Conservation (phyloP, 1,140 invertebrate species). For the Megalonaias nervosa region DNA sequence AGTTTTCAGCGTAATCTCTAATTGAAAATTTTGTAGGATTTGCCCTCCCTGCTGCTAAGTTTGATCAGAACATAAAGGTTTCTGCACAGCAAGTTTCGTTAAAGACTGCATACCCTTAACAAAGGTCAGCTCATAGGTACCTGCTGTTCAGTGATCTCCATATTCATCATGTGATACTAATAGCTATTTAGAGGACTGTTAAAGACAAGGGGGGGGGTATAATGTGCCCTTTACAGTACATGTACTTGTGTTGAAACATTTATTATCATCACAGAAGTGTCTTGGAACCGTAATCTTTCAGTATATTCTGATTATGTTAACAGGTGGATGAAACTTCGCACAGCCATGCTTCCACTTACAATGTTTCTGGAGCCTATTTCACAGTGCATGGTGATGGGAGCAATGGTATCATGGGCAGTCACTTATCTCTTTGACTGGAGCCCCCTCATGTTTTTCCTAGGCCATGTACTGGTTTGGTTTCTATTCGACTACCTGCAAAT, state of each 20-base stretch:
- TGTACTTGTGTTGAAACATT: background rate
- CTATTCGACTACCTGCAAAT: constrained; percentile 95
- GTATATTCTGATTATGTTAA: constrained; percentile 40
- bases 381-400: constrained; percentile 91
- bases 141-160: too few relatives aligned
- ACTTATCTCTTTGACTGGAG: constrained; percentile 87
- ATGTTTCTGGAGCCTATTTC: constrained; percentile 93
- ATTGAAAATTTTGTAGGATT: too few relatives aligned
- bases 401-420: constrained; percentile 85
- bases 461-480: constrained; percentile 96
- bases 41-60: too few relatives aligned
- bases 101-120: too few relatives aligned
- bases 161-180: too few relatives aligned
- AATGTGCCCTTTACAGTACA: background rate
- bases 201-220: too few relatives aligned
- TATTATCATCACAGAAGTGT: background rate
- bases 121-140: too few relatives aligned
- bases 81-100: too few relatives aligned
- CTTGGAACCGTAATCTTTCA: background rate
- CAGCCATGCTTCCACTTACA: constrained; percentile 94
- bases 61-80: too few relatives aligned
- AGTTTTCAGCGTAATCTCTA: too few relatives aligned
- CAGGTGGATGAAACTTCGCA: constrained; percentile 95
- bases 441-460: constrained; percentile 90
- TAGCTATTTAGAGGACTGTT: too few relatives aligned